A percentile compares a stretch with the other conserved stretches of the same genome.
Conservation (phyloP, 2,888 invertebrate genomes). For the Ornithoptera priamus region DNA sequence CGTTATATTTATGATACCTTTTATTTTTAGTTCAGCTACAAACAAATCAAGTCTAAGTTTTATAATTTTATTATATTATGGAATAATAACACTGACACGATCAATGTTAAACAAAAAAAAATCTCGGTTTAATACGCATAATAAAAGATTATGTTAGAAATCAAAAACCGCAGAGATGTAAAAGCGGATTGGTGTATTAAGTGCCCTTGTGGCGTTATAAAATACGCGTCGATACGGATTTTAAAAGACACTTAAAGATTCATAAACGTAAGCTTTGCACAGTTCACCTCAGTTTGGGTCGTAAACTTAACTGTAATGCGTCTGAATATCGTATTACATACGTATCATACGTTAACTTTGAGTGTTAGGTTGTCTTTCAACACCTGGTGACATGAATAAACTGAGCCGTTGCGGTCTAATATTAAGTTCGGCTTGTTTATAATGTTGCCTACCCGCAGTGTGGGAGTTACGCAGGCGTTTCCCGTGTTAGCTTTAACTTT, state of each 20-base stretch:
- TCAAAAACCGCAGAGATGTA: slow-evolving; percentile 2
- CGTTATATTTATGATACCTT: too few relatives aligned
- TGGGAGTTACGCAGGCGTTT: slow-evolving; percentile 40
- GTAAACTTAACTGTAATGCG: slow-evolving; percentile 72
- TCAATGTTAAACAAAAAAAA: too few relatives aligned
- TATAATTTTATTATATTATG: too few relatives aligned
- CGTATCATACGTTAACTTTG: slow-evolving; percentile 63
- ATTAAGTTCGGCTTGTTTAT: slow-evolving; percentile 64
- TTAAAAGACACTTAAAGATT: slow-evolving; percentile 74
- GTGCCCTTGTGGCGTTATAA: slow-evolving; percentile 35
- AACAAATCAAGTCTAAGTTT: too few relatives aligned
- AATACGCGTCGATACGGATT: slow-evolving; percentile 59
- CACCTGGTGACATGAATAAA: slow-evolving; percentile 74
- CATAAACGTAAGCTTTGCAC: slow-evolving; percentile 65
- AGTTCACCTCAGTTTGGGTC: slow-evolving; percentile 60
- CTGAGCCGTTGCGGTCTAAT: slow-evolving; percentile 63
- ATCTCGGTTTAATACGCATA: too few relatives aligned
- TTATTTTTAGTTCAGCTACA: too few relatives aligned
- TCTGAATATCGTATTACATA: slow-evolving; percentile 63
- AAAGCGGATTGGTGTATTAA: slow-evolving; percentile 4
- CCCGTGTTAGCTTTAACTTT: slow-evolving; percentile 45
- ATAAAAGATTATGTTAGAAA: slow-evolving; percentile 9
- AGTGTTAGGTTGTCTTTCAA: slow-evolving; percentile 62
- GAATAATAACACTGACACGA: too few relatives aligned
- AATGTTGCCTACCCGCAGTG: slow-evolving; percentile 40